Percentiles rank a stretch among this genome's conserved stretches.
phyloP scores from a whole-genome alignment of 2,797 vertebrate genomes.

The Orientallactaga sibirica region DNA sequence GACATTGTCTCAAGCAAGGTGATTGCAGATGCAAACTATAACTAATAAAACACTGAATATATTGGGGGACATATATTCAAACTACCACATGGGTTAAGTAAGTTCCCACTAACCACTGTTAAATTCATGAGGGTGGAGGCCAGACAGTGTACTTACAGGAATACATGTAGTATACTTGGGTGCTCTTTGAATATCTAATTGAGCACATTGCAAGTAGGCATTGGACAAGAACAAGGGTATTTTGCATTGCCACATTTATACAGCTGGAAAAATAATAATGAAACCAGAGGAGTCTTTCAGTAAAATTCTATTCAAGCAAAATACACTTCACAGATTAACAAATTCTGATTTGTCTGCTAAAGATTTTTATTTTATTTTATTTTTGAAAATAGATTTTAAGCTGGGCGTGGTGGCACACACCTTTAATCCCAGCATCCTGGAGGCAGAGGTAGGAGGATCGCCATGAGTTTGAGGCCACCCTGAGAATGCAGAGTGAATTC shows the following conservation, averaged over 20 bases:
- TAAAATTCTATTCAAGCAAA: slow-evolving; percentile 62
- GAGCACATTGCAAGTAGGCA: slow-evolving; percentile 35
- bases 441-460: no score
- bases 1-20: no score
- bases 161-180: not conserved
- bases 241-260: slow-evolving; percentile 70
- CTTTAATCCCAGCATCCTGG: no score
- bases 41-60: no score
- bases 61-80: no score
- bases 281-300: slow-evolving; percentile 67
- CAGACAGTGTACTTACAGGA: not conserved
- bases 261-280: slow-evolving; percentile 58
- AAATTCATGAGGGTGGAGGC: not conserved
- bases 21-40: no score
- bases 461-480: no score
- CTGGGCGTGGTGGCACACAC: no score
- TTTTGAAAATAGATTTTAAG: no score
- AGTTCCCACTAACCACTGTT: slow-evolving; percentile 29
- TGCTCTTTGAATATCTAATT: slow-evolving; percentile 24
- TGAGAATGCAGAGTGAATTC: no score
- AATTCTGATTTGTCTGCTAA: slow-evolving; percentile 71
- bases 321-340: slow-evolving; percentile 78
- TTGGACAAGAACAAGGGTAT: not conserved
- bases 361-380: slow-evolving; percentile 35
- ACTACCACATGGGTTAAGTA: not conserved